Evolutionary conservation across 2,888 invertebrate genomes (phyloP), one percentile per base, ranked within the genome.

Genomic region (Sicus ferrugineus): DNA sequence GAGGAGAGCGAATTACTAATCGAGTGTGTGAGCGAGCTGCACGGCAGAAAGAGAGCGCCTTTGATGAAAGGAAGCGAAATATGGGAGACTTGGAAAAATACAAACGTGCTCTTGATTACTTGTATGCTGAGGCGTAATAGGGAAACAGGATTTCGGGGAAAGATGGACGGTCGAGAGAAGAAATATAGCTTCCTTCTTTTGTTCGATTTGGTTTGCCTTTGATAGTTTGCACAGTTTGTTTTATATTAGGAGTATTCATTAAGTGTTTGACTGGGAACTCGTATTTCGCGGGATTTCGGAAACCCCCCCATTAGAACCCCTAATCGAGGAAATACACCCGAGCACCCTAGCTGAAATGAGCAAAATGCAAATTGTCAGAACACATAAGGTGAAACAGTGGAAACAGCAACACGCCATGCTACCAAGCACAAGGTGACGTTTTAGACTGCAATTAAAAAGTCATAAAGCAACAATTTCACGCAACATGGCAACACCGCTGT

Each of bases 51-150:
- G 4, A 9, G 34, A 23, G 58, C 31, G 58, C 11, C 6, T 52
- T 52, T 52, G 21, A 46, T 4, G 50, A 52, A 52, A 14, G 50
- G 50, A 59, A 59, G 38, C 21, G 42, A 42, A 9, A 61, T 19
- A 42, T 21, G n/a, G n/a, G 61, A 61, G 42, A 61, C 61, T n/a
- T 9, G 21, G 23, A 42, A 26, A 34, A 68, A 73, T 72, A 73
- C 68, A 61, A 61, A 61, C 31, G 61, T 61, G 34, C 34, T 26
- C 38, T 66, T 48, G 28, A 48, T 38, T 26, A 16, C 54, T 28
- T n/a, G 28, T 42, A 19, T 38, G 14, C 21, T 14, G 1, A 21
- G 26, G 26, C 26, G 61, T 42, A 42, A 21, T 11, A n/a, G 21
- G 11, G 38, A 34, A 38, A 23, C 21, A 1, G n/a, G 16, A 30